A percentile compares a stretch with the other conserved stretches of the same genome.
Conservation (phyloP, 2,797 vertebrate species). For the Glyptemys insculpta region DNA sequence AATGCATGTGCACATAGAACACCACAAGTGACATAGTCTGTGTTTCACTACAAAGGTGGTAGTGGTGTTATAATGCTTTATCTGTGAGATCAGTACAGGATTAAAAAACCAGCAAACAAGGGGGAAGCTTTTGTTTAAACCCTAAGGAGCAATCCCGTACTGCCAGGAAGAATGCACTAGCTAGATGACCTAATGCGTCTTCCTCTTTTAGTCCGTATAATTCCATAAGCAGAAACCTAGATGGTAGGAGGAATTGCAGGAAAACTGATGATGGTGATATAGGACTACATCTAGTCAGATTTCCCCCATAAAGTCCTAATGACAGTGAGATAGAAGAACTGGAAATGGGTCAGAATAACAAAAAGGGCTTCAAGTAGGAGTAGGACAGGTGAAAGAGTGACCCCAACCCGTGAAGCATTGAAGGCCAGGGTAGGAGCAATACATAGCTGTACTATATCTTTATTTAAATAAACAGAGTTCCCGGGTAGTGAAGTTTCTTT, state of each 20-base stretch:
- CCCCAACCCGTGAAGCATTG: background rate
- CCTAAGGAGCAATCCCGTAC: fast-evolving
- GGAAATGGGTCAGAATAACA: too few relatives aligned
- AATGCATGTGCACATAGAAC: background rate
- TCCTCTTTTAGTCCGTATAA: background rate
- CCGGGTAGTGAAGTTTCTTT: background rate
- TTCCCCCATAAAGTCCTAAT: too few relatives aligned
- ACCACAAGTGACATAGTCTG: background rate
- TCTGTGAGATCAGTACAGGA: constrained; percentile 19
- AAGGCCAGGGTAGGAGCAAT: background rate
- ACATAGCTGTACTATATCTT: background rate
- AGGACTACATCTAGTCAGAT: too few relatives aligned
- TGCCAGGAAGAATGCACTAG: background rate
- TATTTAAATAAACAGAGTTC: background rate
- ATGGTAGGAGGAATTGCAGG: background rate
- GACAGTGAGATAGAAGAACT: too few relatives aligned
- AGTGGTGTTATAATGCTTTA: background rate
- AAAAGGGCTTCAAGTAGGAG: background rate
- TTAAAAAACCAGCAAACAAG: background rate
- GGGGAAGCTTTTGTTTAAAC: background rate
- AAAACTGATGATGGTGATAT: background rate
- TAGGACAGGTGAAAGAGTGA: background rate
- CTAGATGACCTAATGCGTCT: background rate
- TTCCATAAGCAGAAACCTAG: background rate
- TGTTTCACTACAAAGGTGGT: background rate